Evolutionary conservation across 2,888 invertebrate genomes (phyloP).

Genomic region (Sympetrum striolatum): DNA sequence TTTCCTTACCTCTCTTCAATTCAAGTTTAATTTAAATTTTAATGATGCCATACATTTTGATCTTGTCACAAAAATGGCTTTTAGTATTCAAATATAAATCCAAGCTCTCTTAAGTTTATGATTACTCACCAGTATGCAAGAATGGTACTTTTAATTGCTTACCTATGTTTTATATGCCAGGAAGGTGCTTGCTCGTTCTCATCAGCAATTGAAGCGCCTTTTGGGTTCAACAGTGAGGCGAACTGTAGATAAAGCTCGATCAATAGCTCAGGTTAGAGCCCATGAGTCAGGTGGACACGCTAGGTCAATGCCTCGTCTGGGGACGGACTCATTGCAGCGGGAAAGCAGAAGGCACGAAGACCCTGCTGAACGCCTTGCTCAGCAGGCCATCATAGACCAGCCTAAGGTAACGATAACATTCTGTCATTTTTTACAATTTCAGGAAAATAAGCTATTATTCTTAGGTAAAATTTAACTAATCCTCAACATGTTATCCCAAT

Average conservation of each 20-base stretch:
- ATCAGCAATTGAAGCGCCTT: constrained; percentile 49
- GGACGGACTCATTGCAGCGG: constrained; percentile 74
- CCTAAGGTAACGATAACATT: background rate
- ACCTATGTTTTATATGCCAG: background rate
- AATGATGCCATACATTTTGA: too few species aligned
- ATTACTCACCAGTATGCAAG: too few species aligned
- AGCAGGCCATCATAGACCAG: constrained; percentile 14
- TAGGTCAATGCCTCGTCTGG: constrained; percentile 72
- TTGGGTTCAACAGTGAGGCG: constrained; percentile 89
- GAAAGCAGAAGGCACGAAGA: constrained; percentile 24
- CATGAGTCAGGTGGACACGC: constrained; percentile 14
- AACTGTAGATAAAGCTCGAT: constrained; percentile 90
- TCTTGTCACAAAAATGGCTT: too few species aligned
- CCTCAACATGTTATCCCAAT: background rate
- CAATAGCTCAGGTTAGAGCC: constrained; percentile 71
- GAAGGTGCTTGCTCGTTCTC: constrained; percentile 6
- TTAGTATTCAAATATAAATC: too few species aligned
- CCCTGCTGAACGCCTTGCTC: background rate
- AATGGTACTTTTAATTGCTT: too few species aligned
- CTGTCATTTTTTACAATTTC: background rate
- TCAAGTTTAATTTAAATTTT: too few species aligned
- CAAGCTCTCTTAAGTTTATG: too few species aligned
- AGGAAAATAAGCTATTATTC: background rate
- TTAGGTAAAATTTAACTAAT: background rate
- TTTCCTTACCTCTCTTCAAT: too few species aligned